phyloP scores from a whole-genome alignment of 2,888 invertebrate species.

The Phoronis australis region DNA sequence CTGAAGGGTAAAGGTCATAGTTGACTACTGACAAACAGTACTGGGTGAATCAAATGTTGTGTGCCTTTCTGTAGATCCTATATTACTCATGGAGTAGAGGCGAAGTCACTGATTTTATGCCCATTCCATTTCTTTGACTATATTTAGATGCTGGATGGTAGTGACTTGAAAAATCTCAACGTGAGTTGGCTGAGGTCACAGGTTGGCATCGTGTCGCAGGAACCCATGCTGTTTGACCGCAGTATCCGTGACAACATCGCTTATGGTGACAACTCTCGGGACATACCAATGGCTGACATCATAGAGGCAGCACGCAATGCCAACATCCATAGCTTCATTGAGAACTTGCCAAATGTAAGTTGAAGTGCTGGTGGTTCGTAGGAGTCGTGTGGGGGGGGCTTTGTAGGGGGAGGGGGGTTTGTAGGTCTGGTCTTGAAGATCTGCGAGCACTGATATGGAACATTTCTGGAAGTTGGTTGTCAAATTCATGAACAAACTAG shows the following conservation, averaged over 20 bases:
- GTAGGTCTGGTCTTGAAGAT: too few species aligned
- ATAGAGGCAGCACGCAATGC: conserved; percentile 66
- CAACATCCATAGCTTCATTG: conserved; percentile 80
- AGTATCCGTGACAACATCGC: conserved; percentile 86
- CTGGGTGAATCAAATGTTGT: too few species aligned
- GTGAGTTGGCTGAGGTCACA: conserved; percentile 64
- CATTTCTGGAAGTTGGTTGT: too few species aligned
- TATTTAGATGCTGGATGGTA: conserved; percentile 40
- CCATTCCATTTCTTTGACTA: not conserved
- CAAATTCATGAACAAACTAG: too few species aligned
- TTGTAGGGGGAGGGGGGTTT: too few species aligned
- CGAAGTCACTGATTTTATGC: not conserved
- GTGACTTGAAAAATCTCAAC: conserved; percentile 64
- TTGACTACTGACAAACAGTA: too few species aligned
- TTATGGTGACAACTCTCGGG: conserved; percentile 77
- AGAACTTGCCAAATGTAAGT: conserved; percentile 62
- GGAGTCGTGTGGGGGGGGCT: too few species aligned
- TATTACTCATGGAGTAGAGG: too few species aligned
- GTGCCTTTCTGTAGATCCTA: too few species aligned
- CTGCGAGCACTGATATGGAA: too few species aligned
- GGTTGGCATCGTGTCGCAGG: conserved; percentile 87
- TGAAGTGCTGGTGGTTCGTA: too few species aligned
- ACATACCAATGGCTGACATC: conserved; percentile 66
- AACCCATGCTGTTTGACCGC: conserved; percentile 82
- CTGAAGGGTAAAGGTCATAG: too few species aligned